Conservation (phyloP, 1,140 invertebrate genomes). For the Macrosteles quadrilineatus region DNA sequence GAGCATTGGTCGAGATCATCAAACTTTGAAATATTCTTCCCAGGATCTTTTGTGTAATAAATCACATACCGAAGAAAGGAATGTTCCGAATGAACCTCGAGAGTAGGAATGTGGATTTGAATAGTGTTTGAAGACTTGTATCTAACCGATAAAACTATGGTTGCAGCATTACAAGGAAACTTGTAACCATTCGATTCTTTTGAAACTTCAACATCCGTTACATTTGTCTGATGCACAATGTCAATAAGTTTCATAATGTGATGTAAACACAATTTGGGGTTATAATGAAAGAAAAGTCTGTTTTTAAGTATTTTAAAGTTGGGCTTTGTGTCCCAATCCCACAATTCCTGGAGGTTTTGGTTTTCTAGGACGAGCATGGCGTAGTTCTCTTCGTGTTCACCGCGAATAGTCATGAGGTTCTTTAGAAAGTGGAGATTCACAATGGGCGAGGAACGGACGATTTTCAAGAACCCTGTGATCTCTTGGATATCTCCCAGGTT, state of each 20-base stretch:
- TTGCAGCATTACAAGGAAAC: conserved; percentile 69
- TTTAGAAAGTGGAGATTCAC: conserved; percentile 86
- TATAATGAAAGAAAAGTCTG: conserved; percentile 87
- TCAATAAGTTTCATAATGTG: conserved; percentile 61
- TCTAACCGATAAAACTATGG: conserved; percentile 32
- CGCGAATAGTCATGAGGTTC: conserved; percentile 69
- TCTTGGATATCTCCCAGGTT: conserved; percentile 73
- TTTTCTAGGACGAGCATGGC: conserved; percentile 82
- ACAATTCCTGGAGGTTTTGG: conserved; percentile 88
- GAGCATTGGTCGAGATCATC: conserved; percentile 78
- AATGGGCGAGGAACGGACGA: conserved; percentile 77
- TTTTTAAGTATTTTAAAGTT: conserved; percentile 59
- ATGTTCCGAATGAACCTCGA: background rate
- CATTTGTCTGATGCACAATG: background rate
- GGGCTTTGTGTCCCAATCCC: conserved; percentile 63
- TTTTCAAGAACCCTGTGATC: conserved; percentile 76
- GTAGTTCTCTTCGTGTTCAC: conserved; percentile 54
- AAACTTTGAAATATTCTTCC: conserved; percentile 74
- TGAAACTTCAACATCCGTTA: conserved; percentile 65
- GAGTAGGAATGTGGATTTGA: background rate
- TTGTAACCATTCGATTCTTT: conserved; percentile 86
- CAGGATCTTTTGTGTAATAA: conserved; percentile 56
- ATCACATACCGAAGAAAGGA: conserved; percentile 30
- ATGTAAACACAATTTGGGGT: conserved; percentile 84
- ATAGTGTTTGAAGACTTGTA: background rate